Evolutionary conservation across 2,888 invertebrate species (phyloP).

Genomic region (Lasioglossum oenotherae): DNA sequence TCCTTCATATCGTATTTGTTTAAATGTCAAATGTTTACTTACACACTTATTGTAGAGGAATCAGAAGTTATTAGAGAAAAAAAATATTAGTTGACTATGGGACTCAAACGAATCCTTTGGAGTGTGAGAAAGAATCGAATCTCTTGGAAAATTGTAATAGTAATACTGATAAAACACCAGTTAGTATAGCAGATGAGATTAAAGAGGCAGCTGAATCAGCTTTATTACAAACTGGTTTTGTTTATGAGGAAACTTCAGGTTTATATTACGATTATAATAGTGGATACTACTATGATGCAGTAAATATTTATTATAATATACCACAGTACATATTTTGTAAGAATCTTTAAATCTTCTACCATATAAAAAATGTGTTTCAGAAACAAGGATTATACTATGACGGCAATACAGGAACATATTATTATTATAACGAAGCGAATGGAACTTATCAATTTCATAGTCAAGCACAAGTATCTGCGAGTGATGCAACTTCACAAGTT

Average conservation of each 20-base stretch:
- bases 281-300: constrained; percentile 96
- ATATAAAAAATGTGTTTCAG: constrained; percentile 85
- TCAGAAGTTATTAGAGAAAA: constrained; percentile 72
- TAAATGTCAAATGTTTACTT: neutral
- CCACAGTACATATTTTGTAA: neutral
- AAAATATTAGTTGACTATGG: constrained; percentile 74
- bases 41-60: constrained; percentile 63
- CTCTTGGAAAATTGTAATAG: constrained; percentile 69
- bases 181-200: constrained; percentile 90
- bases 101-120: constrained; percentile 74
- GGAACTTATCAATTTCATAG: constrained; percentile 93
- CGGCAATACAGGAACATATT: constrained; percentile 93
- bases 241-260: constrained; percentile 94
- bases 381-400: constrained; percentile 95
- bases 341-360: neutral
- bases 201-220: constrained; percentile 91
- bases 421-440: constrained; percentile 91
- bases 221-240: constrained; percentile 90
- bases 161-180: constrained; percentile 65
- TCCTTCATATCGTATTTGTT: neutral
- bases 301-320: constrained; percentile 84
- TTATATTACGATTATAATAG: constrained; percentile 95
- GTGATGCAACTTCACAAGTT: constrained; percentile 40
- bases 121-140: constrained; percentile 65
- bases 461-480: constrained; percentile 86